Conservation (phyloP, 2,113 vertebrate species). For the Osmerus eperlanus region DNA sequence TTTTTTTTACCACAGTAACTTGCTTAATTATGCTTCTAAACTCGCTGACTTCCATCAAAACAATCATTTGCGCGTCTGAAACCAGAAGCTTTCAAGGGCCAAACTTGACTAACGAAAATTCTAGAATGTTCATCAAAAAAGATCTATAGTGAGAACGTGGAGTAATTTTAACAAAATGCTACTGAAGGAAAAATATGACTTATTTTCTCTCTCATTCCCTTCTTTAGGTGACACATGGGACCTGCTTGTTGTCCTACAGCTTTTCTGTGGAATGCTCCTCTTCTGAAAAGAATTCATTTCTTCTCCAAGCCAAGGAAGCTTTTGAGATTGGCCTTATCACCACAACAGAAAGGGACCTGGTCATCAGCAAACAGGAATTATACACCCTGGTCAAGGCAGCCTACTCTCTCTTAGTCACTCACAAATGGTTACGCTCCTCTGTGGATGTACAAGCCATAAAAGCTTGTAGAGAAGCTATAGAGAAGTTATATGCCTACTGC, state of each 20-base stretch:
- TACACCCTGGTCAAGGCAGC: slow-evolving; percentile 86
- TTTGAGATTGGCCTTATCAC: slow-evolving; percentile 87
- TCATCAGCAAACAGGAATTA: slow-evolving; percentile 87
- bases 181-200: too few species aligned
- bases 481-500: slow-evolving; percentile 71
- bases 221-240: slow-evolving; percentile 82
- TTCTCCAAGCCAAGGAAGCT: slow-evolving; percentile 80
- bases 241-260: slow-evolving; percentile 84
- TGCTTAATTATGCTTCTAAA: too few species aligned
- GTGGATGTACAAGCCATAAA: slow-evolving; percentile 29
- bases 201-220: background rate
- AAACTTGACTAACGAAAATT: too few species aligned
- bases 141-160: too few species aligned
- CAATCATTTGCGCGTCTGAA: too few species aligned
- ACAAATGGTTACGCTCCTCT: slow-evolving; percentile 71
- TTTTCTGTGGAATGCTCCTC: slow-evolving; percentile 77
- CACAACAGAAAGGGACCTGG: slow-evolving; percentile 57
- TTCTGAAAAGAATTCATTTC: slow-evolving; percentile 58
- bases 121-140: too few species aligned
- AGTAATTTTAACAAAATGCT: background rate
- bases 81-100: too few species aligned
- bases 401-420: slow-evolving; percentile 76
- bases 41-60: too few species aligned
- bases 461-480: slow-evolving; percentile 76
- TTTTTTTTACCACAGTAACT: too few species aligned